Evolutionary conservation across 2,113 vertebrate species (phyloP).

Genomic region (Tragulus kanchil): DNA sequence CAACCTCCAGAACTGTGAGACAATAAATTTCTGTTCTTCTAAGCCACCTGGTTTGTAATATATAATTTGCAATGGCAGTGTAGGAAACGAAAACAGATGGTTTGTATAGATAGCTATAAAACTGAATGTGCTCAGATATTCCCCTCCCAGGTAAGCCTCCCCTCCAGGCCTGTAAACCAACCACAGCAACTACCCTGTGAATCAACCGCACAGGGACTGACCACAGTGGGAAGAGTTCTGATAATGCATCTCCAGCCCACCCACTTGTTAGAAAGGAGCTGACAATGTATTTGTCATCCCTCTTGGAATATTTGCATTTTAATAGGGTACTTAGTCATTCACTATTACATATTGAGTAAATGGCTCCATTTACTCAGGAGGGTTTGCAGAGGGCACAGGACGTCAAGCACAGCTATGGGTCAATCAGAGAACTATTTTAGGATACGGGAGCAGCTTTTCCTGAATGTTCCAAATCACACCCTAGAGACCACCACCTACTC

Average conservation of each 20-base stretch:
- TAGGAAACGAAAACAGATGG: conserved; percentile 44
- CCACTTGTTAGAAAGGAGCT: conserved; percentile 29
- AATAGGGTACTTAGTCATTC: conserved; percentile 68
- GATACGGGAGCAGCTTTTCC: conserved; percentile 23
- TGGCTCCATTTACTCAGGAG: conserved; percentile 44
- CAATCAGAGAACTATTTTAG: conserved; percentile 36
- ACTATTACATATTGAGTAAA: conserved; percentile 32
- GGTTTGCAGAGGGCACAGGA: background rate
- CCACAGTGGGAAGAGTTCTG: background rate
- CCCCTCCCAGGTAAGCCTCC: conserved; percentile 13
- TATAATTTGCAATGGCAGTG: conserved; percentile 34
- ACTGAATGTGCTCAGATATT: background rate
- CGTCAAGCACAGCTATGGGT: background rate
- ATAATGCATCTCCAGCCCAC: conserved; percentile 49
- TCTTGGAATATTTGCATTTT: conserved; percentile 73
- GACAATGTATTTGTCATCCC: conserved; percentile 51
- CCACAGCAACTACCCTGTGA: conserved; percentile 27
- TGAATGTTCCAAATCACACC: conserved; percentile 31
- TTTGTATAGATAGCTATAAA: conserved; percentile 39
- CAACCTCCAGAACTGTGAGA: background rate
- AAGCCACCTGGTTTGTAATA: conserved; percentile 20
- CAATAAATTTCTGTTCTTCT: conserved; percentile 43
- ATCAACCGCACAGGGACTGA: background rate
- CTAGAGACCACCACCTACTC: conserved; percentile 38
- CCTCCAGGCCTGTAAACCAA: background rate